phyloP scores from a whole-genome alignment of 2,113 vertebrate genomes.

The Leptocoma aspasia region DNA sequence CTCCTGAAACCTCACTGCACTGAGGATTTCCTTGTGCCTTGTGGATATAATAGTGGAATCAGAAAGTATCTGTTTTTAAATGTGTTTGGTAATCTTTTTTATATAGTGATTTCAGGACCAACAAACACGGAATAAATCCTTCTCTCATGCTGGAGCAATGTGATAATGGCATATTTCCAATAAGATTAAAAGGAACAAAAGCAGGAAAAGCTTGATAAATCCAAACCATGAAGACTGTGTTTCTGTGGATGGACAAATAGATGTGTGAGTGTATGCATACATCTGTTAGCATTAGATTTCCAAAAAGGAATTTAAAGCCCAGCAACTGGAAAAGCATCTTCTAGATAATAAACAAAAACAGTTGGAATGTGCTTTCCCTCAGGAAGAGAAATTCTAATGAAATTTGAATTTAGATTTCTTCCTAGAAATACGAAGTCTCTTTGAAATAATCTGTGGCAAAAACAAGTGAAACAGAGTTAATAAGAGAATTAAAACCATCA shows the following conservation, averaged over 20 bases:
- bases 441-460: conserved; percentile 51
- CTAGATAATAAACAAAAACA: conserved; percentile 1
- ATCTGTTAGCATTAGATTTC: background rate
- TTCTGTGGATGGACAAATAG: background rate
- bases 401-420: conserved; percentile 20
- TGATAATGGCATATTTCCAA: conserved; percentile 3
- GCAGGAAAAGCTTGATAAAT: conserved; percentile 15
- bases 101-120: background rate
- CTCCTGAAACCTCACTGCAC: background rate
- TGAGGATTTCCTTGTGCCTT: background rate
- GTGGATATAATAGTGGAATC: background rate
- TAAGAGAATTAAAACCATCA: background rate
- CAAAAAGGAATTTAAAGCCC: conserved; percentile 36
- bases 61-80: background rate
- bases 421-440: background rate
- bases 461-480: conserved; percentile 32
- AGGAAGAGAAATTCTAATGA: conserved; percentile 37
- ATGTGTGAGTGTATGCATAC: background rate
- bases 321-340: conserved; percentile 19
- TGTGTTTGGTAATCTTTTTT: background rate
- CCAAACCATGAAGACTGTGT: background rate
- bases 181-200: conserved; percentile 17
- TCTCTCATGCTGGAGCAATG: background rate
- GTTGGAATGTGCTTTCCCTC: background rate
- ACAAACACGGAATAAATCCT: background rate